A percentile compares a stretch with the other conserved stretches of the same genome.
phyloP scores from a whole-genome alignment of 2,113 vertebrate genomes.

The Chiloscyllium plagiosum region DNA sequence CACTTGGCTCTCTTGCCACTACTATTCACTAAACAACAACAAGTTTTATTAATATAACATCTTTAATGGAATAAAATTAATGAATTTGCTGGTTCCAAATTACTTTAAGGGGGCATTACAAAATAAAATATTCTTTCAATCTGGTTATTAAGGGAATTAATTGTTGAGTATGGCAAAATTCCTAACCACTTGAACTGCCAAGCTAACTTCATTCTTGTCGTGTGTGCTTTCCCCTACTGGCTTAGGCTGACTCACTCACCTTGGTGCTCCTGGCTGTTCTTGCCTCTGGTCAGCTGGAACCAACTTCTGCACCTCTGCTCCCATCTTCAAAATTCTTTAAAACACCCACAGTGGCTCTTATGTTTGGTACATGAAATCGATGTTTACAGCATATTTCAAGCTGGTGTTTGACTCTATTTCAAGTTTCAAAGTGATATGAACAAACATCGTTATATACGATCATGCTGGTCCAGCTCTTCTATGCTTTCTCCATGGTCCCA shows the following conservation, averaged over 20 bases:
- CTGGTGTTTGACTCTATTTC: neutral
- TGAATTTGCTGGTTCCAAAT: too few relatives aligned
- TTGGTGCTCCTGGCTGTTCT: neutral
- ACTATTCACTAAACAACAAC: neutral
- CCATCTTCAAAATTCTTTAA: neutral
- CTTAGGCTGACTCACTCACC: neutral
- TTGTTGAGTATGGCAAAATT: neutral
- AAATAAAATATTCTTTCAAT: neutral
- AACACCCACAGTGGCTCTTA: neutral
- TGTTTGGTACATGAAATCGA: neutral
- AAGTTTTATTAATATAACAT: too few relatives aligned
- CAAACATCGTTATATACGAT: neutral
- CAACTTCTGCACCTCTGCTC: neutral
- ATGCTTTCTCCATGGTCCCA: neutral
- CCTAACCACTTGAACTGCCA: neutral
- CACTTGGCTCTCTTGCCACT: neutral
- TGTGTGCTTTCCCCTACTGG: neutral
- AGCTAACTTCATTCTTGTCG: neutral
- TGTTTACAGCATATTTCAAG: neutral
- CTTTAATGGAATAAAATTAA: too few relatives aligned
- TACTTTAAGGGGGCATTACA: neutral
- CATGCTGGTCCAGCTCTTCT: neutral
- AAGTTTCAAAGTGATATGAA: neutral
- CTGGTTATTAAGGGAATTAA: neutral
- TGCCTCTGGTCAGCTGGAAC: neutral